These are phyloP conservation scores for Acrossocheilus fasciatus DNA, from an alignment of 2,797 vertebrate species.

Conservation along the genomic window DNA sequence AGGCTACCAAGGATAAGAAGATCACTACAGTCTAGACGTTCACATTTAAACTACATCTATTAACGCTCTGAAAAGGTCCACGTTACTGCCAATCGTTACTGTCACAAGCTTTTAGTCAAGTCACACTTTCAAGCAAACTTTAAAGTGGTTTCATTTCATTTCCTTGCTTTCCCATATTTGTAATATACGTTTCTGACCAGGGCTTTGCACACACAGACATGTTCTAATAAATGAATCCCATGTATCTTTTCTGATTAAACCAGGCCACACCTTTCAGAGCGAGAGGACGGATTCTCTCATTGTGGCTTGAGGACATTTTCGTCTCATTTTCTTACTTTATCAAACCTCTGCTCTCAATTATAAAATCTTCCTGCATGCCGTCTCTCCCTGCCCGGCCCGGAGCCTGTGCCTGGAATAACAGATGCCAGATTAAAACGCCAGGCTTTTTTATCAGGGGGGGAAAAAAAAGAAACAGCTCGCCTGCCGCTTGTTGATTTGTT, in stretches of 20 bases:
- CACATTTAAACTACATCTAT: not conserved
- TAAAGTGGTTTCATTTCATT: not conserved
- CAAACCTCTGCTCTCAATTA: slow-evolving; percentile 76
- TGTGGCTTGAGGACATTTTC: slow-evolving; percentile 69
- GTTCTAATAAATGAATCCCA: slow-evolving; percentile 48
- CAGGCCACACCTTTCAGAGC: slow-evolving; percentile 53
- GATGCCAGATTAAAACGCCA: slow-evolving; percentile 76
- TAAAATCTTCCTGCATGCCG: slow-evolving; percentile 61
- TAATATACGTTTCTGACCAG: not conserved
- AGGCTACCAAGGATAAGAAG: slow-evolving; percentile 99
- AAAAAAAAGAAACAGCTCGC: not conserved
- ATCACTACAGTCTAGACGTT: slow-evolving; percentile 90
- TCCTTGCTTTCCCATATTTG: not conserved
- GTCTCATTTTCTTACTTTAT: slow-evolving; percentile 80
- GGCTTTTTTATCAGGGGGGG: slow-evolving; percentile 57
- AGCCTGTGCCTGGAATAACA: slow-evolving; percentile 76
- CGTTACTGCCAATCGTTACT: not conserved
- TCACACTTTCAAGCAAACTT: slow-evolving; percentile 7
- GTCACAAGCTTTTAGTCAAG: slow-evolving; percentile 3
- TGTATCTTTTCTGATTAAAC: slow-evolving; percentile 38
- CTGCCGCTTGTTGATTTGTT: slow-evolving; percentile 70
- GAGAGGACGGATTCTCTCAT: slow-evolving; percentile 67
- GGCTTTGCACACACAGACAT: slow-evolving; percentile 25
- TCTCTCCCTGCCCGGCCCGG: slow-evolving; percentile 60
- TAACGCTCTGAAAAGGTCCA: not conserved